Conservation (phyloP, 2,797 vertebrate genomes). For the Gallinago nigripennis region DNA sequence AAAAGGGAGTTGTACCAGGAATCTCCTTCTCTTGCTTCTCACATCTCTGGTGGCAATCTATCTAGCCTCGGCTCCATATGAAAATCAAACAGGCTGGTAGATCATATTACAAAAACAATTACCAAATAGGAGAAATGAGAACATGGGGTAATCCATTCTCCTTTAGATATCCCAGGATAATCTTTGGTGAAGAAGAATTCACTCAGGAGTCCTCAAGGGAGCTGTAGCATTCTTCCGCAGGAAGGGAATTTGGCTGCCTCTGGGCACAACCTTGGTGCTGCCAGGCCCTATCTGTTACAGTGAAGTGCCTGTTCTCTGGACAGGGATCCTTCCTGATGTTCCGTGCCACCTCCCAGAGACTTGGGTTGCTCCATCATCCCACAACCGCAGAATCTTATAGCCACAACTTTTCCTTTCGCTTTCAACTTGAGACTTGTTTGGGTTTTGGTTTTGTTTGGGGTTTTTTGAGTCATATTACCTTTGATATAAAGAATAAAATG, state of each 20-base stretch:
- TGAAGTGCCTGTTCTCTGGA: neutral
- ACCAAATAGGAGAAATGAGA: neutral
- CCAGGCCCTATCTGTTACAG: neutral
- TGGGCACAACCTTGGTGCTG: neutral
- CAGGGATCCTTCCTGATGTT: neutral
- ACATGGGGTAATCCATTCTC: neutral
- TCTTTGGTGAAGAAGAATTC: neutral
- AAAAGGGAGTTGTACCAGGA: neutral
- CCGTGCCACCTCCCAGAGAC: accelerated
- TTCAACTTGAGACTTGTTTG: neutral
- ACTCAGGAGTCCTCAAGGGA: neutral
- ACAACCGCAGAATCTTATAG: neutral
- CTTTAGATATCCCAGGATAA: neutral
- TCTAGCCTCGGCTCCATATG: neutral
- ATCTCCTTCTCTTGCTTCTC: neutral
- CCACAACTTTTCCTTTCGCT: neutral
- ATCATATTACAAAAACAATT: neutral
- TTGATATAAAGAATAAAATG: neutral
- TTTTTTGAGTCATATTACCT: neutral
- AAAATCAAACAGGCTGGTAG: neutral
- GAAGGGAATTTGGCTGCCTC: neutral
- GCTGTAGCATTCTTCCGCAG: neutral
- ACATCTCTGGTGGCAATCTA: neutral
- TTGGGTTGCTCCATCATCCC: neutral
- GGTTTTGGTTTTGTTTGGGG: neutral